These are phyloP conservation scores for Chelonus insularis DNA, from an alignment of 1,140 invertebrate genomes.

Conservation along the genomic window DNA sequence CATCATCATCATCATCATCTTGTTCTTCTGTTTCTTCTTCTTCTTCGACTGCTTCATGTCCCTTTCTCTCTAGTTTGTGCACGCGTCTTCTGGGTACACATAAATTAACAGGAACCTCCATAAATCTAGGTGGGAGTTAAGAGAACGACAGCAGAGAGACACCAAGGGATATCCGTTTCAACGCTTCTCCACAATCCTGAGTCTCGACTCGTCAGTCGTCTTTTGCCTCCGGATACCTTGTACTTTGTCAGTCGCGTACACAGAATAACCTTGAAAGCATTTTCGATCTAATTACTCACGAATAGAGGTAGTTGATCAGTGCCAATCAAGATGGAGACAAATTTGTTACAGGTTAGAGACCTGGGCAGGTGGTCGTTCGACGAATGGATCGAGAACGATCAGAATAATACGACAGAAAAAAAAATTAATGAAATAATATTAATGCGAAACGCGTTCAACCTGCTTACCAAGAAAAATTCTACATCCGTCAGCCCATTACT, in stretches of 20 bases:
- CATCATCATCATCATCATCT: not conserved
- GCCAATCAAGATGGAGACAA: constrained; percentile 18
- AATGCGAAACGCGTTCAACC: constrained; percentile 56
- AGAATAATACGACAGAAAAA: constrained; percentile 34
- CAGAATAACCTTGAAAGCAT: not conserved
- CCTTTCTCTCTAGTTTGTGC: constrained; percentile 4
- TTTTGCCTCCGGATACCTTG: no score
- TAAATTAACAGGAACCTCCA: constrained; percentile 20
- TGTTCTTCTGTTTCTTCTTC: not conserved
- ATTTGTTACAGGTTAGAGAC: not conserved
- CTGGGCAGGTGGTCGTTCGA: not conserved
- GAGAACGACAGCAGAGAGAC: constrained; percentile 14
- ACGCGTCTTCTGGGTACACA: constrained; percentile 14
- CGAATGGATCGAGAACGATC: not conserved
- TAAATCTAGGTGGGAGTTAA: constrained; percentile 22
- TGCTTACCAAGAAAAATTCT: constrained; percentile 38
- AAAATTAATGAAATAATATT: constrained; percentile 60
- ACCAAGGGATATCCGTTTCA: constrained; percentile 22
- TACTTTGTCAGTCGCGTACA: not conserved
- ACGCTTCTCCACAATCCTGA: not conserved
- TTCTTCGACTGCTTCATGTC: not conserved
- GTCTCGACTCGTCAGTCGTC: not conserved
- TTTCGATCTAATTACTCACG: constrained; percentile 9
- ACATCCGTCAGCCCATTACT: not conserved
- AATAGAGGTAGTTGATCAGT: constrained; percentile 16